These are phyloP conservation scores for Craseonycteris thonglongyai DNA, from an alignment of 2,113 vertebrate genomes.

Conservation along the genomic window DNA sequence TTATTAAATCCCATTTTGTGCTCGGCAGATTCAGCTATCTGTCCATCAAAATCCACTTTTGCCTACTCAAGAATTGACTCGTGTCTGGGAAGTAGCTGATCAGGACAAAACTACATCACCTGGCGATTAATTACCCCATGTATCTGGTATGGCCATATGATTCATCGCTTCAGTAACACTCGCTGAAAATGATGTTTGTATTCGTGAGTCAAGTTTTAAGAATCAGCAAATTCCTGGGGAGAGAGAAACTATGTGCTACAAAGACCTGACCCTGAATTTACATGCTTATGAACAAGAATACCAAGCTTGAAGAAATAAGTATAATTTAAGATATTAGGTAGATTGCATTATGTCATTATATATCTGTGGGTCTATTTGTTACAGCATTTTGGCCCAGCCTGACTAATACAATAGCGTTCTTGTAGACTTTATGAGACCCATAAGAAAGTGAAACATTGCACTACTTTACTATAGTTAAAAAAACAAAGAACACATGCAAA, in stretches of 20 bases:
- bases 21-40: neutral
- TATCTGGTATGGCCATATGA: neutral
- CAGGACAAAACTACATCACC: neutral
- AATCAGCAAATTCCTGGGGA: neutral
- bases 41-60: conserved; percentile 11
- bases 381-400: neutral
- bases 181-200: neutral
- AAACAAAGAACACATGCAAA: neutral
- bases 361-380: neutral
- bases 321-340: neutral
- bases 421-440: neutral
- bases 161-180: neutral
- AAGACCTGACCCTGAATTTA: neutral
- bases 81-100: neutral
- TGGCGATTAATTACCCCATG: neutral
- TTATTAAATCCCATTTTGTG: conserved; percentile 4
- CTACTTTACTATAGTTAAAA: neutral
- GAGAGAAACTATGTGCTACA: neutral
- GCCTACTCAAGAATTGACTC: neutral
- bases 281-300: neutral
- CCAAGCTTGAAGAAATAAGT: neutral
- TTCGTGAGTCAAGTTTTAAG: conserved; percentile 5
- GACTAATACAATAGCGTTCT: neutral
- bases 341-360: neutral
- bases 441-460: neutral